Evolutionary conservation across 92 coral and sea anemone genomes (phyloP), one percentile per base, ranked within the genome.

Genomic region (Meandrina meandrites): DNA sequence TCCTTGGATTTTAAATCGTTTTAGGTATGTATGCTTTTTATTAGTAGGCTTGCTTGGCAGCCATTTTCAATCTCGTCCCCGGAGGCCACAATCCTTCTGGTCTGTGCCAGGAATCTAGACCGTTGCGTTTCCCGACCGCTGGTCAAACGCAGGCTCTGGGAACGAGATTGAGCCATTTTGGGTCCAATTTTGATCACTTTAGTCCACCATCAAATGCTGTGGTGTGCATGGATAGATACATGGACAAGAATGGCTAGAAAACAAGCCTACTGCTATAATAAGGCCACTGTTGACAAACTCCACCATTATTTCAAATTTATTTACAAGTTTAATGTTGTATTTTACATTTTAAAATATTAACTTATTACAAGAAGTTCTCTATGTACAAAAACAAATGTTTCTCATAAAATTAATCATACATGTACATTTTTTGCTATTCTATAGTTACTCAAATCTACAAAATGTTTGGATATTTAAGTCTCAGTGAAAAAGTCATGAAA

Each of bases 271-370:
- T 57, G 64, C 64, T 57, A 57, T 57, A 5, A 19, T 15, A 12
- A 57, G 5, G 64, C 5, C 17, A 57, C 64, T 0, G 18, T 3
- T 24, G 6, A 30, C 48, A 84, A 74, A 37, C 22, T 37, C 72
- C n/a, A 75, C 12, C 5, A 8, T 57, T 35, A 36, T 84, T 75
- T 27, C 57, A 77, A 60, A 57, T 85, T 85, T 85, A 85, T 85
- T 76, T 85, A 85, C 88, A 85, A 56, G 87, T 84, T 73, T 40
- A 54, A 40, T 51, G 40, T 19, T 28, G 62, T 60, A 76, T 60
- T 85, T 85, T 85, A 85, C 88, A 85, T 76, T 83, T 58, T 62
- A 85, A 85, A 85, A n/a, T 60, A 37, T 85, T 62, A 85, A 31
- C 73, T 58, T 85, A 58, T 85, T 40, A 28, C 62, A 76, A 75